phyloP scores from a whole-genome alignment of 1,140 invertebrate species.

The Lasioglossum baleicum region DNA sequence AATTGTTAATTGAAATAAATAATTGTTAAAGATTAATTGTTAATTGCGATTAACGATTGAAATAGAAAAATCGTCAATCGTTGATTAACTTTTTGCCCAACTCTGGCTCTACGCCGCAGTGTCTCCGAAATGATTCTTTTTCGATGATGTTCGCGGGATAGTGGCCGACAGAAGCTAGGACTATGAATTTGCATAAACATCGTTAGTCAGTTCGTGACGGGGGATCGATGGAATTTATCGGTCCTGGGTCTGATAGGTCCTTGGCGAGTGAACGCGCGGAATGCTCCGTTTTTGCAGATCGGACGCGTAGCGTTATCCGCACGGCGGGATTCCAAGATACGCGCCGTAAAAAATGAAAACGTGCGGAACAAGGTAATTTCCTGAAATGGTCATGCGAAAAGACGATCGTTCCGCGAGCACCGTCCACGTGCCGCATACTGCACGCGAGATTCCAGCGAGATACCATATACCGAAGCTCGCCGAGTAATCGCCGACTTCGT shows the following conservation, averaged over 20 bases:
- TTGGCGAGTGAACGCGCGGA: neutral
- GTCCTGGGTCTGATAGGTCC: neutral
- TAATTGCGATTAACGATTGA: too few relatives aligned
- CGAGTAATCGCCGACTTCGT: constrained; percentile 14
- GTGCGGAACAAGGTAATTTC: constrained; percentile 43
- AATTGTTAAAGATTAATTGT: too few relatives aligned
- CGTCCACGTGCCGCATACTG: constrained; percentile 43
- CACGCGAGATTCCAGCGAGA: constrained; percentile 35
- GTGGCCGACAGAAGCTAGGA: too few relatives aligned
- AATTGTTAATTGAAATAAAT: too few relatives aligned
- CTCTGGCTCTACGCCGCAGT: too few relatives aligned
- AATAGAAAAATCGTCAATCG: too few relatives aligned
- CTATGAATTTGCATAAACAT: neutral
- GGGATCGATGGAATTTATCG: neutral
- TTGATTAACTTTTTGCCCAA: too few relatives aligned
- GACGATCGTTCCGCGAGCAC: constrained; percentile 16
- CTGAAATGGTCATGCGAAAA: constrained; percentile 42
- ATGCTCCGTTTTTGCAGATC: constrained; percentile 25
- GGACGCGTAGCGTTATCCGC: constrained; percentile 3
- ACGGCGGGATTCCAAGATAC: constrained; percentile 16
- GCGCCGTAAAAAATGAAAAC: constrained; percentile 39
- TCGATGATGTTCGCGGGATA: too few relatives aligned
- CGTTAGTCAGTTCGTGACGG: neutral
- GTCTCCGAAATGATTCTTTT: too few relatives aligned
- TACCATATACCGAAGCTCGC: constrained; percentile 28